Evolutionary conservation across 2,113 vertebrate species (phyloP).

Genomic region (Bettongia penicillata): DNA sequence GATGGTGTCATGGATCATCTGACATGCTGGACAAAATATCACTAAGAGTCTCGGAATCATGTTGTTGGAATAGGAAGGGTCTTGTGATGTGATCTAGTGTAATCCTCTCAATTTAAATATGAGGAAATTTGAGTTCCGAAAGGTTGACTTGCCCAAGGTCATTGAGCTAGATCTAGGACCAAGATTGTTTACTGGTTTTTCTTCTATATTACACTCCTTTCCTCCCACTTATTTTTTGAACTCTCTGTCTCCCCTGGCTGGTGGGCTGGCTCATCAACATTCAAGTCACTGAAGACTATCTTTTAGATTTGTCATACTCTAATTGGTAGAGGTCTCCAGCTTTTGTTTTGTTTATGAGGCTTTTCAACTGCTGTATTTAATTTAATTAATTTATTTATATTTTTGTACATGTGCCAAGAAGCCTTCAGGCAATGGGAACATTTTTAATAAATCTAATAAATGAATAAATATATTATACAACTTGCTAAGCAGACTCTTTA

Average conservation of each 20-base stretch:
- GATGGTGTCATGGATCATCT: not conserved
- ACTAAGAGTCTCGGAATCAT: not conserved
- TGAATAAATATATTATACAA: slow-evolving; percentile 22
- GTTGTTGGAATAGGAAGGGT: not conserved
- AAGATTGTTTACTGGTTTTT: not conserved
- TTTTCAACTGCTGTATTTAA: slow-evolving; percentile 24
- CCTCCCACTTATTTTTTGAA: not conserved
- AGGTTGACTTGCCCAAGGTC: not conserved
- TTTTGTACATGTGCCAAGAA: slow-evolving; percentile 5
- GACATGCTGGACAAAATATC: not conserved
- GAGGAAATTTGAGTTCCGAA: not conserved
- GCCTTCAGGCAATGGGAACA: not conserved
- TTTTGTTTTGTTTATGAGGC: slow-evolving; percentile 21
- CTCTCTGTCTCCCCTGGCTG: not conserved
- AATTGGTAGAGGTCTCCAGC: not conserved
- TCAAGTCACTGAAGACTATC: not conserved
- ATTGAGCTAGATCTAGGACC: not conserved
- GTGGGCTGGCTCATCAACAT: not conserved
- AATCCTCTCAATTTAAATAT: not conserved
- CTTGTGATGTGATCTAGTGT: not conserved
- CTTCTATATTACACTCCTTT: not conserved
- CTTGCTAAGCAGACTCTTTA: slow-evolving; percentile 23
- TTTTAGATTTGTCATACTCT: not conserved
- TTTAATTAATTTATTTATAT: slow-evolving; percentile 6
- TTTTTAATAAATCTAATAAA: slow-evolving; percentile 50